Base-by-base conservation (phyloP, 2,113 vertebrate species). In the Circaetus cinerascens region DNA sequence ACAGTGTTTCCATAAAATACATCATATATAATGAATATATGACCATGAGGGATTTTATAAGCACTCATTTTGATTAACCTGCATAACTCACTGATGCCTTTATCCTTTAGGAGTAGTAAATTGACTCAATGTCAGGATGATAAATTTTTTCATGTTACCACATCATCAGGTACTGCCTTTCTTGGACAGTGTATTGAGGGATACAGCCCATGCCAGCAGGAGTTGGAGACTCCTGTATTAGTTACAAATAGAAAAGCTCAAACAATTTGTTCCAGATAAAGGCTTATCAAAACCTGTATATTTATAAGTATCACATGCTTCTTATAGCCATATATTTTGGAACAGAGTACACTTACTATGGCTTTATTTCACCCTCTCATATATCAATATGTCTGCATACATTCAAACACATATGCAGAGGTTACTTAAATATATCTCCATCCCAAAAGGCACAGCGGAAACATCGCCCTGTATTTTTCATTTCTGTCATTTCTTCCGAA, bases 21-120 rank as follows among this genome's bases (percentile, higher is more conserved):
- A 45, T 69, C 9, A 56, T 14, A 87, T 76, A 67, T 87, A 95
- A 88, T 62, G 76, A 91, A 81, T 95, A 86, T 74, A 68, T 38
- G 48, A 87, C 78, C 86, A 68, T 34, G 48, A 94, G 67, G 43
- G 53, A 84, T 95, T 96, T 95, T 95, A 95, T 87, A 84, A 95
- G 69, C 88, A 92, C 80, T 94, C 76, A 60, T 89, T 94, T 91
- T 89, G 89, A 86, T 95, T 95, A 95, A 91, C 57, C 60, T 82
- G 66, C 73, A 62, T 87, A 92, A 84, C 40, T 95, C 76, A 82
- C 41, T 78, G 64, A n/a, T 66, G 66, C 29, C 53, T 84, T 93
- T 64, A 79, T 91, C 76, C 80, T 95, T 88, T 20, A 94, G 86
- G 86, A 86, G 69, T 3, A 87, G 57, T 79, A 94, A 95, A 91